Evolutionary conservation across 1,140 invertebrate species (phyloP), one percentile per base, ranked within the genome.

Genomic region (Drosophila tsacasi): DNA sequence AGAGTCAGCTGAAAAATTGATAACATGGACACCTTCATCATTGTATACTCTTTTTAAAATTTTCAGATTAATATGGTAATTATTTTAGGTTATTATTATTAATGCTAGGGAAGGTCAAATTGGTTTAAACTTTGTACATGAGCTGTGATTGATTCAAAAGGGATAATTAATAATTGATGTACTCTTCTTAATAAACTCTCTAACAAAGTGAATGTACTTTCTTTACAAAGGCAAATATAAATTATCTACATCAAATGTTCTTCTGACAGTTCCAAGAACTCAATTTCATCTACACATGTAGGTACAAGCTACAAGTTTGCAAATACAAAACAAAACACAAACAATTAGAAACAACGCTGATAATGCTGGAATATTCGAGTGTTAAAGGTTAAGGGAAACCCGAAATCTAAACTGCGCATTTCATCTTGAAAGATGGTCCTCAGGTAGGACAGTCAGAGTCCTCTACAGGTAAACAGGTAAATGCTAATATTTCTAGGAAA

Each of bases 241-340:
- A 23, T 35, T 21, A 54, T 23, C 30, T 13, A 30, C 42, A 46
- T 44, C 25, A 54, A 59, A 35, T 27, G 78, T 55, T 46, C 75
- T 64, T 47, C 49, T 76, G 57, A 66, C 60, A 72, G 27, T 81
- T 81, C 79, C 62, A 7, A 73, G 79, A 82, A 52, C 42, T 75
- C 30, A 65, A 50, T 65, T 76, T 35, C 35, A 76, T 35, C 49
- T 65, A 81, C 58, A 66, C 44, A 42, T 75, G 77, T 73, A 46
- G 32, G 21, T 67, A 44, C 44, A 23, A 44, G 59, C 44, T 42
- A 21, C 60, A 44, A 63, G 62, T 47, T 61, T 47, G 50, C 66
- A 47, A 42, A 57, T 39, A 65, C 59, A 65, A 75, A 50, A 74
- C 59, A 75, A 81, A 46, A n/a, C 63, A 67, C 76, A 59, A 65